Evolutionary conservation across 2,113 vertebrate genomes (phyloP).

Genomic region (Todiramphus saurophagus): DNA sequence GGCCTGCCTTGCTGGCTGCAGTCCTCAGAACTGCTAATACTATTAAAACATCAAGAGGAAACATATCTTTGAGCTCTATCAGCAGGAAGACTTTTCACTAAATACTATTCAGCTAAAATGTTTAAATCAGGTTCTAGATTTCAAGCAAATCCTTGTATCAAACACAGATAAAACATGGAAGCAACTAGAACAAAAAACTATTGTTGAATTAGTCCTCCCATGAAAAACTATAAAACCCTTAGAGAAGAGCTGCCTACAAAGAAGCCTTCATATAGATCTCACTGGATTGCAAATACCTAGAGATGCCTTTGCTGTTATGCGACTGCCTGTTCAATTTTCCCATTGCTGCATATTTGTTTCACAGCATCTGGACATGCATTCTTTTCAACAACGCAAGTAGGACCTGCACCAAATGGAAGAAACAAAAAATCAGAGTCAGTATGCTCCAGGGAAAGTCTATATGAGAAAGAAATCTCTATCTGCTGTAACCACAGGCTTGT

Average conservation of each 20-base stretch:
- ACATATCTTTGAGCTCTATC: background rate
- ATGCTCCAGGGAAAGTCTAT: background rate
- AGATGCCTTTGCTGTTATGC: conserved; percentile 7
- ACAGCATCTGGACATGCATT: background rate
- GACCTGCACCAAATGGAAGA: background rate
- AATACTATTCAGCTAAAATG: background rate
- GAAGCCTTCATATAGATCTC: background rate
- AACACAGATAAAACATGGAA: background rate
- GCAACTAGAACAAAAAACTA: background rate
- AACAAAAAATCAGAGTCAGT: background rate
- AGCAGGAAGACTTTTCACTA: background rate
- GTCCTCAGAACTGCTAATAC: background rate
- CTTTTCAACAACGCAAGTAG: background rate
- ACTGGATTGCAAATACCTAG: background rate
- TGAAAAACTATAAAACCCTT: background rate
- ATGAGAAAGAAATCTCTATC: background rate
- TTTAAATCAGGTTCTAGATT: background rate
- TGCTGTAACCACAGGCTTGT: background rate
- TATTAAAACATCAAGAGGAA: background rate
- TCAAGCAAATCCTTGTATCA: background rate
- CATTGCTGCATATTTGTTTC: background rate
- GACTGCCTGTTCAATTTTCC: conserved; percentile 2
- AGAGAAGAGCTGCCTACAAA: background rate
- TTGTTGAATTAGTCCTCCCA: background rate
- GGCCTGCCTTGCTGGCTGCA: background rate